Conservation (phyloP, 1,140 invertebrate genomes). For the Neomicropteryx cornuta region DNA sequence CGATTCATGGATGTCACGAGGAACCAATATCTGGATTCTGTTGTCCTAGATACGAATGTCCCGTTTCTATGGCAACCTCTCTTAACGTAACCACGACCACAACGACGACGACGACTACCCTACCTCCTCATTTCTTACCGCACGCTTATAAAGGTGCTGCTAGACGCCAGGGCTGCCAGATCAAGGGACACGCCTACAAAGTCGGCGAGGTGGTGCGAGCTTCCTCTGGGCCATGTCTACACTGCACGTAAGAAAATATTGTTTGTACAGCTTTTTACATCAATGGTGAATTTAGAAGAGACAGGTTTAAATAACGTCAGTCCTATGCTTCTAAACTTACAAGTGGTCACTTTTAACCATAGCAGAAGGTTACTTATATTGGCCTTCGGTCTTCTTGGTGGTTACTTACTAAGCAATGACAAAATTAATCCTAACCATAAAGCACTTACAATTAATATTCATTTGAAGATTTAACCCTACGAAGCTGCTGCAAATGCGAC, state of each 20-base stretch:
- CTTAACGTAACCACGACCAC: constrained; percentile 73
- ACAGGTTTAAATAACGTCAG: no score
- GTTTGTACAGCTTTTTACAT: no score
- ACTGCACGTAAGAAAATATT: constrained; percentile 72
- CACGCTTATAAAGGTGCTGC: constrained; percentile 66
- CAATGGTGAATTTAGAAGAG: no score
- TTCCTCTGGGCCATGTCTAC: constrained; percentile 80
- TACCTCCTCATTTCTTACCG: constrained; percentile 68
- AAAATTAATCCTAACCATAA: no score
- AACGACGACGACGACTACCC: constrained; percentile 74
- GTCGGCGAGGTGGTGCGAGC: constrained; percentile 73
- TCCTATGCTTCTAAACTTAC: no score
- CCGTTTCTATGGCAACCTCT: constrained; percentile 68
- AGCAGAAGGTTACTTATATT: no score
- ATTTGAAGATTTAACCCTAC: no score
- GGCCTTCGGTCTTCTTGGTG: no score
- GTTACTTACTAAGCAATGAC: no score
- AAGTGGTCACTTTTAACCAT: no score
- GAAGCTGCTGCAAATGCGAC: no score
- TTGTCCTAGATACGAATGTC: constrained; percentile 89
- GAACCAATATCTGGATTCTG: constrained; percentile 89
- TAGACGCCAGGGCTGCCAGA: constrained; percentile 67
- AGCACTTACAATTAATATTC: no score
- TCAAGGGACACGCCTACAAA: constrained; percentile 69
- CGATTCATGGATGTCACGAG: constrained; percentile 80